phyloP scores from a whole-genome alignment of 2,888 invertebrate genomes.

The Meliscaeva auricollis region DNA sequence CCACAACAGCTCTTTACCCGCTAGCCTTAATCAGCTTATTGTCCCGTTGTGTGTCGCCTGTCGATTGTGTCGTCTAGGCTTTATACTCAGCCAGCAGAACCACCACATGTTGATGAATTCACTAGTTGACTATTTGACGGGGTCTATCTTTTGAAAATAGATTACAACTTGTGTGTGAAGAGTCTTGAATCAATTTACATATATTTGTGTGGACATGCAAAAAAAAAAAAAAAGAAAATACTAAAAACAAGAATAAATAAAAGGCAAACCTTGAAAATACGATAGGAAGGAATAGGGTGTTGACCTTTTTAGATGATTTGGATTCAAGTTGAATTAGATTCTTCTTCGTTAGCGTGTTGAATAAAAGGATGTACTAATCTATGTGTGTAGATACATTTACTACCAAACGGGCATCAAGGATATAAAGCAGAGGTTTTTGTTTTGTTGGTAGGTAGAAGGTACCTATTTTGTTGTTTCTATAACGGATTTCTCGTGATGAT shows the following conservation, averaged over 20 bases:
- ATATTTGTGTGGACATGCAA: not conserved
- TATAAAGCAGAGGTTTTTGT: not conserved
- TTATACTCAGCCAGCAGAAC: not conserved
- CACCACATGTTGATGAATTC: slow-evolving; percentile 20
- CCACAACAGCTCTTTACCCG: not conserved
- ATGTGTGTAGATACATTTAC: not conserved
- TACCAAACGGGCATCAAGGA: not conserved
- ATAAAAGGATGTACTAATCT: slow-evolving; percentile 1
- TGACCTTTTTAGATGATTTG: slow-evolving; percentile 54
- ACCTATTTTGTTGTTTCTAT: not conserved
- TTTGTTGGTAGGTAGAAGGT: not conserved
- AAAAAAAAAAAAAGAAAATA: not conserved
- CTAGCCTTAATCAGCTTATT: slow-evolving; percentile 28
- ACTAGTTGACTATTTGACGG: slow-evolving; percentile 22
- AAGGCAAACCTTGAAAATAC: not conserved
- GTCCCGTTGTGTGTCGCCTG: not conserved
- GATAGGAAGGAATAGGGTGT: slow-evolving; percentile 16
- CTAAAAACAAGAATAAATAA: slow-evolving; percentile 3
- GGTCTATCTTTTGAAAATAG: slow-evolving; percentile 37
- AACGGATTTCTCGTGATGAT: slow-evolving; percentile 26
- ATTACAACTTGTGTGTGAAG: slow-evolving; percentile 12
- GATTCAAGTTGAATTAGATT: slow-evolving; percentile 15
- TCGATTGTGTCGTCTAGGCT: slow-evolving; percentile 6
- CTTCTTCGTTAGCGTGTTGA: slow-evolving; percentile 17
- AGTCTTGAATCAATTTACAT: slow-evolving; percentile 37